Evolutionary conservation across 2,113 vertebrate genomes (phyloP), one percentile per base, ranked within the genome.

Genomic region (Mastomys coucha): DNA sequence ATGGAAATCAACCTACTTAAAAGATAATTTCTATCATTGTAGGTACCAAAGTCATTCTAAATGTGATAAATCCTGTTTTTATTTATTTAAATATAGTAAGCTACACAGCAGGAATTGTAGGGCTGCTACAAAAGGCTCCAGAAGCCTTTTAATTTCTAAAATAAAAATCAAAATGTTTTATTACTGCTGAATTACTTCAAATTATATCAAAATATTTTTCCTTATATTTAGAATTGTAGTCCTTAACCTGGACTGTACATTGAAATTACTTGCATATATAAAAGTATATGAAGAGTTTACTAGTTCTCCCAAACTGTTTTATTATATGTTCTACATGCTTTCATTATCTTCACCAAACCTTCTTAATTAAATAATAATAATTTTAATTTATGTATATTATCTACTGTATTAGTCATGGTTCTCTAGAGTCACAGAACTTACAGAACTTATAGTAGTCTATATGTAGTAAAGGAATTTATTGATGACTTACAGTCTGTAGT

Each of bases 101-200:
- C 33, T 39, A 86, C 7, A 86, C 22, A 85, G 28, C 24, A 91
- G 51, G 86, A 49, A 72, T 85, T 67, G 49, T 9, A 36, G 20
- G 78, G 31, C 88, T 58, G 80, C 58, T 95, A 19, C 67, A 69
- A 33, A 33, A 33, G 5, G 13, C 9, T 3, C 49, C 24, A 94
- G 28, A 86, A 76, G 72, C 22, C 77, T 77, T 85, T 95, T 86
- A 5, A 76, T 84, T 69, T 3, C 24, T 84, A 70, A 72, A 31
- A 26, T 89, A 78, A 39, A 97, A 91, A 77, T 75, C 17, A 94
- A 93, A 93, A 67, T n/a, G 5, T 85, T 67, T 65, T 45, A 24
- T 76, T 91, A 42, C 73, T 58, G 24, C 49, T 69, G 10, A 82
- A 1, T 73, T 88, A 4, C 3, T 82, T 60, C 72, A 94, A 96